Evolutionary conservation across 2,888 invertebrate species (phyloP), one percentile per base, ranked within the genome.

Genomic region (Drosophila ezoana): DNA sequence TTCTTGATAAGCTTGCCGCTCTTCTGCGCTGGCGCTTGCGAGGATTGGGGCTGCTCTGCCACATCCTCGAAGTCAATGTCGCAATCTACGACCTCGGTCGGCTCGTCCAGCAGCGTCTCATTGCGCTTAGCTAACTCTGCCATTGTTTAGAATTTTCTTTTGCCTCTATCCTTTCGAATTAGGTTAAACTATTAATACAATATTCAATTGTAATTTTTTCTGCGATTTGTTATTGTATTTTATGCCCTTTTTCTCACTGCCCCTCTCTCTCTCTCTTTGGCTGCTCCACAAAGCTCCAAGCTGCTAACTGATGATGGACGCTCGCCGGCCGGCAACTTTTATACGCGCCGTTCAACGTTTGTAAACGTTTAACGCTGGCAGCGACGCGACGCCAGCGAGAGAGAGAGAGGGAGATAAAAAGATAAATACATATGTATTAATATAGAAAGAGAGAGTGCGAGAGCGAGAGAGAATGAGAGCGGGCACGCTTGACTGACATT

Each of bases 321-420:
- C 47, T 68, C 10, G 70, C 80, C 86, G 79, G 83, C 74, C 69
- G 78, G 80, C 75, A 73, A 51, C 86, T 87, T 87, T 89, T 87
- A 87, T 87, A 87, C 68, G 47, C 68, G 54, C 16, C 43, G 41
- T 37, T 11, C 32, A 47, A 60, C 71, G 62, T 59, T 68, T 72
- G 52, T 38, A 73, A 70, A 64, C 69, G 81, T 72, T 69, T 84
- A 45, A 51, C 63, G 73, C 35, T 28, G 58, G 28, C 77, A 58
- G 53, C 62, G 54, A 49, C 53, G 49, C 20, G 13, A 14, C 58
- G 20, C 6, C 32, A 9, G 32, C 9, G 14, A 16, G 9, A 38
- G 13, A 32, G 14, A 35, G 14, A 4, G 11, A 56, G 16, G 33
- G 33, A n/a, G 20, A 11, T 13, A 13, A 1, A 35, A 35, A 35